Evolutionary conservation across 2,797 vertebrate species (phyloP).

Genomic region (Cossypha caffra): DNA sequence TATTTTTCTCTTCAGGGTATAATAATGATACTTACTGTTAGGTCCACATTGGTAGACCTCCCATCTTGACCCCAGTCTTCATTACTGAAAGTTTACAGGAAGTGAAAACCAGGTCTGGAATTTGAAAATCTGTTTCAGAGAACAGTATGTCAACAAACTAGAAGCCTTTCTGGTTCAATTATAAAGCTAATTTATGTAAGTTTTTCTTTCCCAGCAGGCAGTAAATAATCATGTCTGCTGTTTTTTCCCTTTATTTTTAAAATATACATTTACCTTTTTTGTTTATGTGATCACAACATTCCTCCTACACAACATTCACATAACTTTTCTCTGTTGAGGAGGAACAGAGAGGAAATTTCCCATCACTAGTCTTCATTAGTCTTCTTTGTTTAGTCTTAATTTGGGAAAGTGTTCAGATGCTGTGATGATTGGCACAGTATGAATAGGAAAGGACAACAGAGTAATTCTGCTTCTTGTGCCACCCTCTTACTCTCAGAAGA

Average conservation of each 20-base stretch:
- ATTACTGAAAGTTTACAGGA: background rate
- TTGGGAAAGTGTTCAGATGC: background rate
- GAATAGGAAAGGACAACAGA: background rate
- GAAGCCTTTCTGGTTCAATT: background rate
- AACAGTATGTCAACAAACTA: background rate
- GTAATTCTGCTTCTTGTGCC: background rate
- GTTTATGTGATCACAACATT: background rate
- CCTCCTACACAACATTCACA: background rate
- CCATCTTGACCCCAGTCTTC: background rate
- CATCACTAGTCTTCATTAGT: background rate
- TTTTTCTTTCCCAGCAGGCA: background rate
- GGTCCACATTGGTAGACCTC: background rate
- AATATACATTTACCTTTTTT: background rate
- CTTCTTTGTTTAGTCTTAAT: constrained; percentile 20
- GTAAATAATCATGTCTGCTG: background rate
- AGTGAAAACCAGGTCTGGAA: background rate
- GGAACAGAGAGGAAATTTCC: background rate
- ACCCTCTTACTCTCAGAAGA: background rate
- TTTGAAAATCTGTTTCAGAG: constrained; percentile 4
- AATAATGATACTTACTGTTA: background rate
- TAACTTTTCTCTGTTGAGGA: background rate
- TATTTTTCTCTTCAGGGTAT: background rate
- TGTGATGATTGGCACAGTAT: constrained; percentile 6
- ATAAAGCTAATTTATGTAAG: background rate
- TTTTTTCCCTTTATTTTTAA: background rate